phyloP scores from a whole-genome alignment of 2,888 invertebrate genomes.

The Eledona agricola region DNA sequence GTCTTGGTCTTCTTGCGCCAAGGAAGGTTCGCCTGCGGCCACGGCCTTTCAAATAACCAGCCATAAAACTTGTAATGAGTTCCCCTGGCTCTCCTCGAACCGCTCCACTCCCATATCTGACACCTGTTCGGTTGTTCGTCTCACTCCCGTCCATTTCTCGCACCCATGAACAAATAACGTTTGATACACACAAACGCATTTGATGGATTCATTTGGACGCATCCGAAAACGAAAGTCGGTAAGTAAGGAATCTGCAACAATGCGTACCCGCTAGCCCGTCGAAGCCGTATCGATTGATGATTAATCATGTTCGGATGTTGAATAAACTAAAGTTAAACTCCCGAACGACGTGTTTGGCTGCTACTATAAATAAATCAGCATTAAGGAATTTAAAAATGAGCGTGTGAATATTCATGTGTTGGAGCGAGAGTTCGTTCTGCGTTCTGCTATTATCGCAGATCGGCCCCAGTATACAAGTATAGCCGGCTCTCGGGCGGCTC shows the following conservation, averaged over 20 bases:
- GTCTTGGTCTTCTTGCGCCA: conserved; percentile 42
- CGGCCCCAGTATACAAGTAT: conserved; percentile 5
- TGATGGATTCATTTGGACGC: conserved; percentile 3
- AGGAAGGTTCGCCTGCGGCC: conserved; percentile 44
- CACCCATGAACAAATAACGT: conserved; percentile 7
- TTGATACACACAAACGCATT: conserved; percentile 8
- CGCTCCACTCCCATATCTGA: conserved; percentile 48
- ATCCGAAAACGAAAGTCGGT: conserved; percentile 1
- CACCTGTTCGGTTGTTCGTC: conserved; percentile 45
- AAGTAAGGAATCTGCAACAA: background rate
- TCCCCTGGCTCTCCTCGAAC: conserved; percentile 39
- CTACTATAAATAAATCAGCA: conserved; percentile 36
- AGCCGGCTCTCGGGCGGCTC: conserved; percentile 16
- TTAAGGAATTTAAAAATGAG: conserved; percentile 38
- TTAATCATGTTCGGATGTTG: conserved; percentile 27
- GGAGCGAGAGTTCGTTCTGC: conserved; percentile 20
- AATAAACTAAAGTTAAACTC: conserved; percentile 33
- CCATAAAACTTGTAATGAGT: conserved; percentile 52
- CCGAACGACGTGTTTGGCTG: conserved; percentile 31
- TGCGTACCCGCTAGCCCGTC: conserved; percentile 1
- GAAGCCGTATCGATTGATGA: conserved; percentile 10
- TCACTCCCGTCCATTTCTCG: conserved; percentile 36
- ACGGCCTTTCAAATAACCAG: conserved; percentile 51
- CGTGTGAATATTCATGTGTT: conserved; percentile 37
- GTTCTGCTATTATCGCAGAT: conserved; percentile 28